Evolutionary conservation across 1,140 invertebrate genomes (phyloP), one percentile per base, ranked within the genome.

Genomic region (Neelides sp.): DNA sequence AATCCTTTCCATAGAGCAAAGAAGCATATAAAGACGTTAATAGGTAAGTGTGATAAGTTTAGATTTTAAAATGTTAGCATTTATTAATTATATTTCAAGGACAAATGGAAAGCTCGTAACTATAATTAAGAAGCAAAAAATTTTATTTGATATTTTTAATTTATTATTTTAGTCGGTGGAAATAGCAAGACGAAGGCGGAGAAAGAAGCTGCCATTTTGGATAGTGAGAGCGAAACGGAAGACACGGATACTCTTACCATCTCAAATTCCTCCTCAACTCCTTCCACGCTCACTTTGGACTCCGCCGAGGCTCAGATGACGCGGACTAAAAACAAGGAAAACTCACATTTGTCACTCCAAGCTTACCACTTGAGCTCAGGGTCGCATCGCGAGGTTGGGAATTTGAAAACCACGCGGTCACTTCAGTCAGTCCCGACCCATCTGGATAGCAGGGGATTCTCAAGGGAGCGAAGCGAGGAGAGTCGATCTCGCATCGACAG

Each of bases 11-110:
- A 64, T 48, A 55, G 61, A 44, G 67, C 68, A 7, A 69, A 69
- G 54, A 67, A 64, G 52, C 66, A 67, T 42, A 61, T 69, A 22
- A 63, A 64, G 50, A 66, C 66, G 13, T 55, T 69, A 19, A 67
- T 69, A 49, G 60, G 66, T 67, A 54, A 54, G 57, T 61, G 5
- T 23, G n/a, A n/a, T n/a, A n/a, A n/a, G n/a, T n/a, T n/a, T 43
- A 17, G 15, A 23, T 4, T 15, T 4, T 3, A 4, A n/a, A n/a
- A n/a, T n/a, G n/a, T n/a, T n/a, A n/a, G n/a, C n/a, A n/a, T n/a
- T n/a, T n/a, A n/a, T n/a, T n/a, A n/a, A n/a, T n/a, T n/a, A n/a
- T n/a, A n/a, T n/a, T n/a, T n/a, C n/a, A n/a, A n/a, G n/a, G n/a
- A n/a, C n/a, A n/a, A n/a, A n/a, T n/a, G n/a, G n/a, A n/a, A n/a